Evolutionary conservation across 2,888 invertebrate genomes (phyloP).

Genomic region (Lepas anatifera): DNA sequence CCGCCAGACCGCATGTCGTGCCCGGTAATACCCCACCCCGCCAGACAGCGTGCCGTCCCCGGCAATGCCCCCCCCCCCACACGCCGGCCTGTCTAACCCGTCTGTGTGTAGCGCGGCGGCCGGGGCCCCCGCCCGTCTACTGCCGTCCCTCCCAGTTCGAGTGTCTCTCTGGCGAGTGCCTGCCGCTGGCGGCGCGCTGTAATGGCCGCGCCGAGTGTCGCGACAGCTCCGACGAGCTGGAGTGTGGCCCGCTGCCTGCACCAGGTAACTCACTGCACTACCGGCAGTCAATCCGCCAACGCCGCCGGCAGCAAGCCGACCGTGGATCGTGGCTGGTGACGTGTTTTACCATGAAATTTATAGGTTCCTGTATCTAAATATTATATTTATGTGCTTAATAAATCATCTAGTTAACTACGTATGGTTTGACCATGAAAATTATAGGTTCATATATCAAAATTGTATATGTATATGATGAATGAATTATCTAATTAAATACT

Average conservation of each 20-base stretch:
- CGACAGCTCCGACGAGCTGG: constrained; percentile 48
- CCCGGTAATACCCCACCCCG: not conserved
- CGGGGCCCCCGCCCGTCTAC: too few species aligned
- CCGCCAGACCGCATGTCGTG: not conserved
- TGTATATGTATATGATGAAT: too few species aligned
- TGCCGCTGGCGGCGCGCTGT: constrained; percentile 44
- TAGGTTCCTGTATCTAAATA: too few species aligned
- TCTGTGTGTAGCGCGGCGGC: too few species aligned
- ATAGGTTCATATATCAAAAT: too few species aligned
- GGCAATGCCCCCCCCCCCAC: too few species aligned
- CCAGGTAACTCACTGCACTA: not conserved
- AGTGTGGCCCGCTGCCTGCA: not conserved
- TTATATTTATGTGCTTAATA: too few species aligned
- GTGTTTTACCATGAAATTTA: too few species aligned
- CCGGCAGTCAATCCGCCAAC: not conserved
- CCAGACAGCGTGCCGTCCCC: not conserved
- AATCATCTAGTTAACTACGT: too few species aligned
- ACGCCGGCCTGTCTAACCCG: too few species aligned
- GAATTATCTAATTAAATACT: too few species aligned
- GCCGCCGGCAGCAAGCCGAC: not conserved
- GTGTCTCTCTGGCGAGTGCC: constrained; percentile 43
- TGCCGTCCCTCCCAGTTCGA: constrained; percentile 34
- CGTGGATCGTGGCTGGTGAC: not conserved
- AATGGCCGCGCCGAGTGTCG: constrained; percentile 47
- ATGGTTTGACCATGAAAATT: too few species aligned